Evolutionary conservation across 2,797 vertebrate species (phyloP), one percentile per base, ranked within the genome.

Genomic region (Bradypodion ventrale): DNA sequence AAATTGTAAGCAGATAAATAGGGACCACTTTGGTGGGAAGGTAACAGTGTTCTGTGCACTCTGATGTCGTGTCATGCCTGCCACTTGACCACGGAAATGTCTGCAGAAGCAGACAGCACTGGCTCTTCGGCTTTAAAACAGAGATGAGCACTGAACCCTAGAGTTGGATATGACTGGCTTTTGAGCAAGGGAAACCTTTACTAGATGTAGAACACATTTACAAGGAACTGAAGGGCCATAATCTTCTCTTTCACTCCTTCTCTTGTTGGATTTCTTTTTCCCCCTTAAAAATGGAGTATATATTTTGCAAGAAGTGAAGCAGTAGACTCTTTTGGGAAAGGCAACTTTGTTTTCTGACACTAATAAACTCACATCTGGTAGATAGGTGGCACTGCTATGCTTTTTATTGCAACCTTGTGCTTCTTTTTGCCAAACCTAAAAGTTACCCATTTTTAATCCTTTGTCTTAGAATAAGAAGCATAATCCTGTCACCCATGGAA

Each of bases 311-410:
- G n/a, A 35, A 4, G 1, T 23, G 25, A 68, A 37, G 9, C 29
- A 68, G 63, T 75, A 23, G 7, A 27, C n/a, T n/a, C n/a, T n/a
- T n/a, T n/a, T 32, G 40, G 40, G 2, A 35, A 80, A 42, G 27
- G 2, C 13, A 56, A 56, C 21, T 2, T 9, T 74, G 21, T 16
- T 4, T 68, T 46, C 23, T 32, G 27, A 37, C 9, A 23, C 21
- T 40, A 70, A 68, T 35, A 13, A 25, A 5, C 44, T 23, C 49
- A 46, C 40, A 76, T 63, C 40, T 76, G 66, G 35, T 84, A 89
- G 89, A 80, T 85, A 89, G 88, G 80, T 86, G 88, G 84, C 89
- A 87, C 86, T 90, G 72, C 29, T 70, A 40, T 37, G 52, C 82
- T 32, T 70, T 79, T 49, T 37, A 68, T 27, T 40, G 10, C 7